Base-by-base conservation (phyloP, 2,113 vertebrate species). In the Promerops cafer region DNA sequence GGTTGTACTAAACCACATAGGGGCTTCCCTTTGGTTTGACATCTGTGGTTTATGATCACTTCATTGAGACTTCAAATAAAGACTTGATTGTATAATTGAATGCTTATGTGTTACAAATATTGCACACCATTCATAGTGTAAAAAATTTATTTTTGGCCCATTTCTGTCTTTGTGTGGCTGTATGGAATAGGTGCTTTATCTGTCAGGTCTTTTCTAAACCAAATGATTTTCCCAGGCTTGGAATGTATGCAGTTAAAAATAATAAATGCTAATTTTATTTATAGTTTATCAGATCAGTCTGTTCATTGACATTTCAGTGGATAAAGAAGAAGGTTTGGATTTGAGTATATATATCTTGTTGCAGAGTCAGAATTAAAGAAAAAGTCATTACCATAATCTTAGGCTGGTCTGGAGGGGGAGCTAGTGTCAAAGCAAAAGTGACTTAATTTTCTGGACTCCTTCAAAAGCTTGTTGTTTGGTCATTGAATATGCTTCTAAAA, bases 351-450 rank as follows among this genome's bases (percentile, higher is more conserved):
- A 37, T 72, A 93, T 84, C 54, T 93, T 87, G 26, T 95, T 95
- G 61, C 84, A 91, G 85, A 96, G 77, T 84, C 56, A 93, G 78
- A 94, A 68, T 69, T 88, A 89, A 69, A 96, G 83, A 44, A 95
- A 93, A 97, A 83, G 60, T 61, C 88, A 90, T 97, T 96, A 61
- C 69, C 90, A 7, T 90, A 53, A 92, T 97, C 83, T 88, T 87
- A 93, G 83, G 40, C 88, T 96, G 97, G 98, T 98, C 98, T 98
- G 97, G 97, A 98, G 98, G 98, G 98, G 98, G 98, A 98, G 98
- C 98, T 98, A 98, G 98, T 95, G 98, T 96, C 97, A 98, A 98
- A 97, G 97, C 91, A 96, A 98, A 98, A 91, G 60, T 92, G 76
- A 83, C 70, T 95, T 95, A 63, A 35, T 96, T 79, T 95, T 65